Conservation (phyloP, 2,113 vertebrate species). For the Halcyon malimbica region DNA sequence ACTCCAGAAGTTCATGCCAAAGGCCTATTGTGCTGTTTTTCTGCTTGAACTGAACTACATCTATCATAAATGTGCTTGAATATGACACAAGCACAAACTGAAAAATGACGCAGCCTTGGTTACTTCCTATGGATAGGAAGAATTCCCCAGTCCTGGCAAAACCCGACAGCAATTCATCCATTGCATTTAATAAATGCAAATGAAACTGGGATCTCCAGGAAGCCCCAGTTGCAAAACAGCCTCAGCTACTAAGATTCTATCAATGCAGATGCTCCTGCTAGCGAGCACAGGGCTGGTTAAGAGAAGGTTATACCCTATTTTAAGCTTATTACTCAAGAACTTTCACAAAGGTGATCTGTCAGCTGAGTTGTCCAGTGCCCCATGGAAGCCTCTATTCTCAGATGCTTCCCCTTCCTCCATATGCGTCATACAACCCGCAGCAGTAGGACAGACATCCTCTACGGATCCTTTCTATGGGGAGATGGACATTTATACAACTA, state of each 20-base stretch:
- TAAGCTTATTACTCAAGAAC: background rate
- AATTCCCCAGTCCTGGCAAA: background rate
- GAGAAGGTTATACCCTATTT: background rate
- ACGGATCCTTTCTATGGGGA: background rate
- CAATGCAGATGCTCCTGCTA: background rate
- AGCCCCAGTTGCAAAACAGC: background rate
- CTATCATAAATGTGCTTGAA: background rate
- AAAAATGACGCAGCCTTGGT: background rate
- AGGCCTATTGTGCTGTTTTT: conserved; percentile 1
- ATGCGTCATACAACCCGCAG: background rate
- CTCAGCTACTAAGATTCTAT: background rate
- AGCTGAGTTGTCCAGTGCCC: background rate
- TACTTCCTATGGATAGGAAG: background rate
- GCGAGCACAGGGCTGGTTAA: background rate
- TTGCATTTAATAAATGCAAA: background rate
- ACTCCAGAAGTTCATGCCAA: conserved; percentile 20
- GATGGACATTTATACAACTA: background rate
- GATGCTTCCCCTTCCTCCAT: background rate
- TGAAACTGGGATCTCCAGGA: background rate
- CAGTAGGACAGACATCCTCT: background rate
- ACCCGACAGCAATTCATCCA: background rate
- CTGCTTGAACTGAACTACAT: background rate
- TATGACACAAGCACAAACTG: background rate
- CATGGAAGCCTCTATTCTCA: background rate
- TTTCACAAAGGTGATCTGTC: background rate